Conservation (phyloP, 2,888 invertebrate species). For the Ectemnius lituratus region DNA sequence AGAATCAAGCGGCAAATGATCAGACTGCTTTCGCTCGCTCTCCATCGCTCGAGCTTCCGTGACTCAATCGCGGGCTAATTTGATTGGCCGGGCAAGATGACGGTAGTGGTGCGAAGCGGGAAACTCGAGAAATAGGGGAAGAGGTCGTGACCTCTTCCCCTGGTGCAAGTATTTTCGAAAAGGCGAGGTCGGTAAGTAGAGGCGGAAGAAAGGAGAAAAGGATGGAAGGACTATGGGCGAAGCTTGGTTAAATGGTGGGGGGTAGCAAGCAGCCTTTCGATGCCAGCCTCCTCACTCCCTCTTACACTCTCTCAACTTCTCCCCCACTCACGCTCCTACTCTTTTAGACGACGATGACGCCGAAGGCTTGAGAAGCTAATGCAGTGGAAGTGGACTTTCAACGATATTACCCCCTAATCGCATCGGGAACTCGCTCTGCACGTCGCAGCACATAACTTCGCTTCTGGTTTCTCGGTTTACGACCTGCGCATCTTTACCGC, state of each 20-base stretch:
- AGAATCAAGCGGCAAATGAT: not conserved
- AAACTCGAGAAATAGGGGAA: not conserved
- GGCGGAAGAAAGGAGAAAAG: not conserved
- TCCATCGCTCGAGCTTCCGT: not conserved
- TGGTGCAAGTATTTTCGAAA: slow-evolving; percentile 1
- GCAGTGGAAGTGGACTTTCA: slow-evolving; percentile 69
- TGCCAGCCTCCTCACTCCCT: slow-evolving; percentile 7
- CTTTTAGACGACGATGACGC: slow-evolving; percentile 11
- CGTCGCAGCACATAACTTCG: slow-evolving; percentile 57
- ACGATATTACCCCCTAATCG: slow-evolving; percentile 69
- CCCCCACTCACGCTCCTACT: not conserved
- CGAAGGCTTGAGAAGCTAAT: slow-evolving; percentile 54
- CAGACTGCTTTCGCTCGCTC: too few relatives aligned
- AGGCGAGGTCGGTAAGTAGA: not conserved
- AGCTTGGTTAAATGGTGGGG: not conserved
- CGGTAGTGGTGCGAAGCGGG: not conserved
- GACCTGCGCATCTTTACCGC: not conserved
- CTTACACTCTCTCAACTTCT: slow-evolving; percentile 23
- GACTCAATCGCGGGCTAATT: slow-evolving; percentile 25
- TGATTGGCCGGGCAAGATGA: slow-evolving; percentile 16
- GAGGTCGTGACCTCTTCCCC: too few relatives aligned
- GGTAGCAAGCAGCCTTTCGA: slow-evolving; percentile 8
- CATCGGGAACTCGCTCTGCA: slow-evolving; percentile 53
- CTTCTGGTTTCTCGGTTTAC: slow-evolving; percentile 34
- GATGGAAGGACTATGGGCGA: not conserved